Conservation (phyloP, 2,113 vertebrate species). For the Bufo gargarizans region DNA sequence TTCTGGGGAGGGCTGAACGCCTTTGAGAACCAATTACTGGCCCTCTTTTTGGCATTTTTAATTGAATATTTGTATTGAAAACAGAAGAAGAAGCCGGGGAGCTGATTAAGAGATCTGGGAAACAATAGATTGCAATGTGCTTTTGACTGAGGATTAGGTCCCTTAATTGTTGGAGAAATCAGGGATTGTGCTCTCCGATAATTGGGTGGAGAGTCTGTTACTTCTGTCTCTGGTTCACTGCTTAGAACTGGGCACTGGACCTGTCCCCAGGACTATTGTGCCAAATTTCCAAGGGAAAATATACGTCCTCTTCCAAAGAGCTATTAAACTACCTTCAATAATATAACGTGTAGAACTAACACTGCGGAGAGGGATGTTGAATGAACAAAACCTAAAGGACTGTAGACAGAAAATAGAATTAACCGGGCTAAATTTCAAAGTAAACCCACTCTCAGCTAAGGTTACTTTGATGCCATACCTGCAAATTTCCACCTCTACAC, state of each 20-base stretch:
- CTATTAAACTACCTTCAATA: not conserved
- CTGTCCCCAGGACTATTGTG: constrained; percentile 1
- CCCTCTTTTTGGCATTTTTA: constrained; percentile 67
- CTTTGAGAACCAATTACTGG: constrained; percentile 66
- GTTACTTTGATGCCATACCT: not conserved
- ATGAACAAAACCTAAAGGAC: not conserved
- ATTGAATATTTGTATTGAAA: constrained; percentile 74
- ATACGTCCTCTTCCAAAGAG: not conserved
- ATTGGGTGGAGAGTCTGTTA: constrained; percentile 62
- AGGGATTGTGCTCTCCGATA: constrained; percentile 62
- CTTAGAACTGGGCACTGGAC: constrained; percentile 26
- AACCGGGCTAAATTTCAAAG: too few relatives aligned
- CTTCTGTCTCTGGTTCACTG: constrained; percentile 49
- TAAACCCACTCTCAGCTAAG: not conserved
- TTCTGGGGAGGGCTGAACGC: not conserved
- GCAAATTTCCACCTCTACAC: too few relatives aligned
- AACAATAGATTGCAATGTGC: constrained; percentile 66
- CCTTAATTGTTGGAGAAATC: constrained; percentile 68
- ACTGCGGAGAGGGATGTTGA: not conserved
- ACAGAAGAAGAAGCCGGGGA: constrained; percentile 62
- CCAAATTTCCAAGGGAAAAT: constrained; percentile 24
- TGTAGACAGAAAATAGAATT: not conserved
- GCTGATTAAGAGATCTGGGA: constrained; percentile 62
- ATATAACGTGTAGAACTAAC: not conserved
- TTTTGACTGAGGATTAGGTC: constrained; percentile 69